These are phyloP conservation scores for Callionymus lyra DNA, from an alignment of 2,113 vertebrate species.

Conservation along the genomic window DNA sequence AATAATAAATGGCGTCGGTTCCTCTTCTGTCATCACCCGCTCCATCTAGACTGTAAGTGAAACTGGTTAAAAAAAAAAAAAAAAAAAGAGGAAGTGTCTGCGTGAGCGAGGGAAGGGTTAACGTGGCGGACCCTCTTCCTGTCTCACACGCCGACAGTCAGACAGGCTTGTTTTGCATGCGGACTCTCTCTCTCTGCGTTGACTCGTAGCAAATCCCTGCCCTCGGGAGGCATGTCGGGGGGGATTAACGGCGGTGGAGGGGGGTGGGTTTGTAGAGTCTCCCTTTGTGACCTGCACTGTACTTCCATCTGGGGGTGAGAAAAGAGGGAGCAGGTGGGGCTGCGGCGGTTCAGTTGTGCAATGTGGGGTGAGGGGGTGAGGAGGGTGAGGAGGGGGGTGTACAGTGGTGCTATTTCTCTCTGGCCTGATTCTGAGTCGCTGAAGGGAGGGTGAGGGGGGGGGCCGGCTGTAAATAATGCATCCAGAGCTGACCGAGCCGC, in stretches of 20 bases:
- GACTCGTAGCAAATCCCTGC: conserved; percentile 72
- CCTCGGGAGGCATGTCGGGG: conserved; percentile 68
- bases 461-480: conserved; percentile 55
- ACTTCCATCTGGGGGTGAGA: conserved; percentile 61
- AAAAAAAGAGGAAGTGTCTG: no score
- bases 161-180: conserved; percentile 65
- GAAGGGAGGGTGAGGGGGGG: conserved; percentile 34
- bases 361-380: conserved; percentile 23
- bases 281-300: conserved; percentile 65
- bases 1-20: conserved; percentile 11
- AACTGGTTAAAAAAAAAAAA: conserved; percentile 19
- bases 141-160: conserved; percentile 54
- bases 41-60: conserved; percentile 22
- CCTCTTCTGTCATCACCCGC: conserved; percentile 41
- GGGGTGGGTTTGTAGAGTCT: conserved; percentile 62
- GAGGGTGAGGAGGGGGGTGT: conserved; percentile 18
- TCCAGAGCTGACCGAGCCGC: conserved; percentile 33
- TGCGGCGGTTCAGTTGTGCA: conserved; percentile 19
- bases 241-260: conserved; percentile 66
- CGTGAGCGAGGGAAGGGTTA: conserved; percentile 47
- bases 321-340: conserved; percentile 57
- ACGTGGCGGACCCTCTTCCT: conserved; percentile 30
- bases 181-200: conserved; percentile 64
- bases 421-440: conserved; percentile 58
- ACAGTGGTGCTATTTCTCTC: conserved; percentile 65